These are phyloP conservation scores for Apeltes quadracus DNA, from an alignment of 2,113 vertebrate genomes.

Conservation along the genomic window DNA sequence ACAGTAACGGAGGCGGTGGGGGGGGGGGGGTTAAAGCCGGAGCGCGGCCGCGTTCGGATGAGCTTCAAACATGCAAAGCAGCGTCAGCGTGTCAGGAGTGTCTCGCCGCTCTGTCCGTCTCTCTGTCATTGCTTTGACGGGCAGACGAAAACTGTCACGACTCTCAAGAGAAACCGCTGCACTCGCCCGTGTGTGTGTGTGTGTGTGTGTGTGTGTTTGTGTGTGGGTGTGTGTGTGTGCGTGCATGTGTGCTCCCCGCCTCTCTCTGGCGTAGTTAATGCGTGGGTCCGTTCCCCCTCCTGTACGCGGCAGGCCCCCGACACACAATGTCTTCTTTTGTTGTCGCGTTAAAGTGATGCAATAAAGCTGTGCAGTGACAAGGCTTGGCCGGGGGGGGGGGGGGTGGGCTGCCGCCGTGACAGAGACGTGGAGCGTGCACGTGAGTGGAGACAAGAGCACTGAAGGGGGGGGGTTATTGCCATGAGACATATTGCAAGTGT, in stretches of 20 bases:
- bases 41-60: conserved; percentile 60
- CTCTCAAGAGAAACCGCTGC: conserved; percentile 55
- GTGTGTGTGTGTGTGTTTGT: conserved; percentile 20
- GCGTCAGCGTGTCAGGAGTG: conserved; percentile 71
- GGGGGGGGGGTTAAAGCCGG: conserved; percentile 66
- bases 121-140: conserved; percentile 73
- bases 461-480: conserved; percentile 81
- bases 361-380: conserved; percentile 80
- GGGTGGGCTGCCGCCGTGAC: conserved; percentile 59
- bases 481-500: conserved; percentile 86
- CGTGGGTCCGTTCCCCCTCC: conserved; percentile 65
- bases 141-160: conserved; percentile 76
- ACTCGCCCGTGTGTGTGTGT: too few relatives aligned
- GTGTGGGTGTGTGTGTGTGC: conserved; percentile 10
- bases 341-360: conserved; percentile 83
- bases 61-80: conserved; percentile 72
- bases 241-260: conserved; percentile 20
- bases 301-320: conserved; percentile 56
- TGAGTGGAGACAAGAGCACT: conserved; percentile 64
- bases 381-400: conserved; percentile 54
- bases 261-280: conserved; percentile 68
- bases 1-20: conserved; percentile 19
- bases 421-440: conserved; percentile 42
- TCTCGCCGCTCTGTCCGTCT: conserved; percentile 66
- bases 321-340: conserved; percentile 79